A percentile compares a stretch with the other conserved stretches of the same genome.
These are phyloP conservation scores for Lichenostomus cassidix DNA, from an alignment of 2,113 vertebrate genomes.

Conservation along the genomic window DNA sequence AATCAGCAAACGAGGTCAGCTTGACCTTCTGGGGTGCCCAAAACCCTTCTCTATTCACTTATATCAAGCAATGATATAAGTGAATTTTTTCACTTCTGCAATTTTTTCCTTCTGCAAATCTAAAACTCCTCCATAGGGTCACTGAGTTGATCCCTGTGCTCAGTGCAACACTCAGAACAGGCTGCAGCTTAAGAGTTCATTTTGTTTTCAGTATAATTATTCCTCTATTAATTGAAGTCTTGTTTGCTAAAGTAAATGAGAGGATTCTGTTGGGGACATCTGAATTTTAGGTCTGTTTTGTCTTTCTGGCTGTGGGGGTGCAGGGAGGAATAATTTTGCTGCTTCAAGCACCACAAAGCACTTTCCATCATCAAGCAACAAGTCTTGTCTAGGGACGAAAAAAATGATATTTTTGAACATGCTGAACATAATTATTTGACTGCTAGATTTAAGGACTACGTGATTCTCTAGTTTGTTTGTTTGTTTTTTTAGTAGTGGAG, in stretches of 20 bases:
- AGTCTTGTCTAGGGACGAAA: not conserved
- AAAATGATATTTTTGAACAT: rapidly evolving
- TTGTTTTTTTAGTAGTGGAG: not conserved
- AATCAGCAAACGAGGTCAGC: not conserved
- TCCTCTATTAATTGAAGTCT: not conserved
- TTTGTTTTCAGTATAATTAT: not conserved
- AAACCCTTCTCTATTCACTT: not conserved
- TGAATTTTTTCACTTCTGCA: not conserved
- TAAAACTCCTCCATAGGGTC: not conserved
- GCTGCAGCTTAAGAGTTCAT: not conserved
- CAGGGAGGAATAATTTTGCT: not conserved
- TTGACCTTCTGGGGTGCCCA: not conserved
- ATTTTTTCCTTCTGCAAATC: not conserved
- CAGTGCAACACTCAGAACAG: not conserved
- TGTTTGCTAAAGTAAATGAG: not conserved
- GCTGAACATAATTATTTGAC: not conserved
- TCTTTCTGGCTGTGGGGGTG: not conserved
- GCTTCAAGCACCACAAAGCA: not conserved
- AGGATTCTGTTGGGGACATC: not conserved
- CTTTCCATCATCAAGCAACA: not conserved
- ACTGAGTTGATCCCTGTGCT: not conserved
- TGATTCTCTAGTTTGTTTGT: not conserved
- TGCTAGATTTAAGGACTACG: not conserved
- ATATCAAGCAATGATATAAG: not conserved
- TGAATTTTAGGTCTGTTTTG: not conserved